Evolutionary conservation across 2,888 invertebrate genomes (phyloP).

Genomic region (Nomada flava): DNA sequence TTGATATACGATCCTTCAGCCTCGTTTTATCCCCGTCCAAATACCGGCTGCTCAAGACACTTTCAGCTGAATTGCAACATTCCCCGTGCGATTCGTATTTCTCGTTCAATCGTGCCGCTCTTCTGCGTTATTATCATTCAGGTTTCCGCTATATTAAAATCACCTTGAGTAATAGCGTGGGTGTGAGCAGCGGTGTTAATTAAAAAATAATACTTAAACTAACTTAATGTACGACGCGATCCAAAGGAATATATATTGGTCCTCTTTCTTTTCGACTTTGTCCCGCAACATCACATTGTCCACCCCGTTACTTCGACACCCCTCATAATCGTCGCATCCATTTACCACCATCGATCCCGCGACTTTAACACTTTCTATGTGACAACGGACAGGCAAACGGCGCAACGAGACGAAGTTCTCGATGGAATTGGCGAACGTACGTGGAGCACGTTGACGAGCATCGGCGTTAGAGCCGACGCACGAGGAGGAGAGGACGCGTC

Average conservation of each 20-base stretch:
- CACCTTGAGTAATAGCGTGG: not conserved
- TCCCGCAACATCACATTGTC: not conserved
- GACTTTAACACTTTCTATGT: not conserved
- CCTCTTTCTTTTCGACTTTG: not conserved
- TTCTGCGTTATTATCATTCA: not conserved
- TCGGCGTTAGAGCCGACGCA: not conserved
- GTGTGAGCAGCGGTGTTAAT: not conserved
- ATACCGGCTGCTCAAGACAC: not conserved
- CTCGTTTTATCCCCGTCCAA: not conserved
- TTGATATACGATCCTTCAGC: not conserved
- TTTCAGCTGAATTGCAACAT: not conserved
- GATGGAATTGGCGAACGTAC: not conserved
- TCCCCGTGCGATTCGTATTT: not conserved
- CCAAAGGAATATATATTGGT: too few species aligned
- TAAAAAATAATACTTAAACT: constrained; percentile 7
- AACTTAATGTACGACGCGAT: not conserved
- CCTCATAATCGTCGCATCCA: not conserved
- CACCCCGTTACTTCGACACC: too few species aligned
- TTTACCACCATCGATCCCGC: not conserved
- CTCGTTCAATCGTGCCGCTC: not conserved
- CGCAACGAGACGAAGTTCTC: not conserved
- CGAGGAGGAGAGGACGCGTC: constrained; percentile 13
- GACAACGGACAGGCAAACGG: not conserved
- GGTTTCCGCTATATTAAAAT: not conserved
- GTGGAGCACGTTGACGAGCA: not conserved